Evolutionary conservation across 2,888 invertebrate species (phyloP).

Genomic region (Lepas anatifera): DNA sequence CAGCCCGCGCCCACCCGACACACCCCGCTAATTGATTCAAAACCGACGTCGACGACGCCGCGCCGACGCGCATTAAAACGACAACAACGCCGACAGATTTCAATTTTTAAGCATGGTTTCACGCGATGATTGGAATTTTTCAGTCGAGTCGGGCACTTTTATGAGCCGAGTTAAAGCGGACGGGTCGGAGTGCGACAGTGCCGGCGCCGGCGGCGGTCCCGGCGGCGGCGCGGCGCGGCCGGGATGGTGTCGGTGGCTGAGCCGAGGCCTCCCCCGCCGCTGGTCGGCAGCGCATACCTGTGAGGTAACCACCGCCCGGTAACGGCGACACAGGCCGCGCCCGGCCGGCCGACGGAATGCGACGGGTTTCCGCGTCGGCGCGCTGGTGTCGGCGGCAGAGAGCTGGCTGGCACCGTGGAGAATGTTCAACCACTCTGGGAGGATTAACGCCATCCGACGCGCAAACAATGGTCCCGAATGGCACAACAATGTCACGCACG

Average conservation of each 20-base stretch:
- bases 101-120: constrained; percentile 13
- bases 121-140: constrained; percentile 14
- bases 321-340: not conserved
- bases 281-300: not conserved
- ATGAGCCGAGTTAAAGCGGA: constrained; percentile 1
- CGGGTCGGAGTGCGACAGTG: too few relatives aligned
- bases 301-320: too few relatives aligned
- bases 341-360: not conserved
- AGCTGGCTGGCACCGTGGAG: too few relatives aligned
- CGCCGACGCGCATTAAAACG: not conserved
- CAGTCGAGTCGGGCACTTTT: not conserved
- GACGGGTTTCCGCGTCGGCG: too few relatives aligned
- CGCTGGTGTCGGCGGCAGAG: too few relatives aligned
- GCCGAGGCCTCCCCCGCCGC: not conserved
- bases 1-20: not conserved
- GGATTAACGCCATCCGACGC: too few relatives aligned
- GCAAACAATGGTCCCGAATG: too few relatives aligned
- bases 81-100: not conserved
- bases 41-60: not conserved
- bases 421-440: too few relatives aligned
- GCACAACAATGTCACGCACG: too few relatives aligned
- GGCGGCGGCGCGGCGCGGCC: not conserved
- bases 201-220: too few relatives aligned
- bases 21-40: constrained; percentile 2
- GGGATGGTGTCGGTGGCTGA: not conserved